Percentiles rank a stretch among this genome's conserved stretches.
Conservation (phyloP, 1,140 invertebrate genomes). For the Rhagoletis pomonella region DNA sequence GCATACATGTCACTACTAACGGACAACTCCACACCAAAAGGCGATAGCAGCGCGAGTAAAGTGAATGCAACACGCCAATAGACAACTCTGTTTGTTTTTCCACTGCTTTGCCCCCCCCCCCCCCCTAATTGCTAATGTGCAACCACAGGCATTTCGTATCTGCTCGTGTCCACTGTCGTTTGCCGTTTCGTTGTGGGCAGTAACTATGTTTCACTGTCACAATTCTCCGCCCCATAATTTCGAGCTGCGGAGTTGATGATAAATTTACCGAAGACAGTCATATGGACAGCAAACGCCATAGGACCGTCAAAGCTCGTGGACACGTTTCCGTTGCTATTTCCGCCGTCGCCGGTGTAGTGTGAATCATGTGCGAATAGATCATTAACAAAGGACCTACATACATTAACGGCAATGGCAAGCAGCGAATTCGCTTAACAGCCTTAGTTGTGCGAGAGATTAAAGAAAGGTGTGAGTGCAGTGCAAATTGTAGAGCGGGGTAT, state of each 20-base stretch:
- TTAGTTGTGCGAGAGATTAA: neutral
- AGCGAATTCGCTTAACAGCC: neutral
- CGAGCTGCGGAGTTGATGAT: neutral
- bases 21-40: neutral
- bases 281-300: conserved; percentile 40
- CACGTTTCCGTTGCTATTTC: conserved; percentile 38
- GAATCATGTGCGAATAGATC: neutral
- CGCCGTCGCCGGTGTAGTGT: neutral
- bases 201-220: neutral
- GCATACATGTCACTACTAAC: neutral
- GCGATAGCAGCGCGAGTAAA: neutral
- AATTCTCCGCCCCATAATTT: neutral
- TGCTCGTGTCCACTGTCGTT: conserved; percentile 4
- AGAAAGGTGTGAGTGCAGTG: neutral
- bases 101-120: neutral
- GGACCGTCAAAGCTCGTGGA: conserved; percentile 40
- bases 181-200: neutral
- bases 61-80: conserved; percentile 1
- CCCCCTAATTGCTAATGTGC: neutral
- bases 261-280: conserved; percentile 2
- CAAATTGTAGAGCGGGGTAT: conserved; percentile 58
- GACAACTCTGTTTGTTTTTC: neutral
- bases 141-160: neutral
- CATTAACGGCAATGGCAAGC: neutral
- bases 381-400: neutral